These are phyloP conservation scores for Manis pentadactyla DNA, from an alignment of 2,797 vertebrate genomes.

Conservation along the genomic window DNA sequence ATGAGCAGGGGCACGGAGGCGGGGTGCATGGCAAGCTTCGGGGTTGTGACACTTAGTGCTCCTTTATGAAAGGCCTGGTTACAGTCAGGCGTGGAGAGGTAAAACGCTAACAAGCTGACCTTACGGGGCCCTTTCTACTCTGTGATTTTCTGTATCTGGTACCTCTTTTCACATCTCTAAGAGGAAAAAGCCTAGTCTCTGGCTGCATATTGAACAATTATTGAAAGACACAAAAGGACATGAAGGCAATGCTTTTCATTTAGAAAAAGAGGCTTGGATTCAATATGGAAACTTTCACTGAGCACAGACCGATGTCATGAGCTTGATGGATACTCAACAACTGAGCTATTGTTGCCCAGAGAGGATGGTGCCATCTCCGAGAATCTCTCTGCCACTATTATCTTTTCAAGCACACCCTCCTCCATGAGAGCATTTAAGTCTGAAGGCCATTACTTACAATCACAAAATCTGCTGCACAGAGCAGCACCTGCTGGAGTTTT, in stretches of 20 bases:
- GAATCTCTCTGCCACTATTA: neutral
- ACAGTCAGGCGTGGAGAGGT: neutral
- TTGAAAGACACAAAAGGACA: slow-evolving; percentile 9
- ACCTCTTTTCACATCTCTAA: neutral
- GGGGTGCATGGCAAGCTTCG: neutral
- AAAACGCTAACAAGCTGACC: neutral
- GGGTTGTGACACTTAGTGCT: too few species aligned
- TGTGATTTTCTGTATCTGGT: neutral
- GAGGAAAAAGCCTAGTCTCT: neutral
- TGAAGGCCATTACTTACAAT: slow-evolving; percentile 69
- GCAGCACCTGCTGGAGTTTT: slow-evolving; percentile 62
- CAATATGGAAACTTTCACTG: slow-evolving; percentile 16
- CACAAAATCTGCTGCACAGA: slow-evolving; percentile 44
- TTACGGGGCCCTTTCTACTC: neutral
- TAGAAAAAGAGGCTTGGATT: slow-evolving; percentile 37
- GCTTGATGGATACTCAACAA: slow-evolving; percentile 6
- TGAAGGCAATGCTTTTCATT: neutral
- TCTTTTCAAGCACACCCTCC: slow-evolving; percentile 64
- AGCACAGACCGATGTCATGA: neutral
- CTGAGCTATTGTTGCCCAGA: slow-evolving; percentile 45
- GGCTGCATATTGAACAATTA: neutral
- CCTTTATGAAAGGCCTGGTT: neutral
- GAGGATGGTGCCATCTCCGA: neutral
- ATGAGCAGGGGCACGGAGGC: neutral
- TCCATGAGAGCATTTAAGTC: neutral